Evolutionary conservation across 2,113 vertebrate species (phyloP).

Genomic region (Silurus glanis): DNA sequence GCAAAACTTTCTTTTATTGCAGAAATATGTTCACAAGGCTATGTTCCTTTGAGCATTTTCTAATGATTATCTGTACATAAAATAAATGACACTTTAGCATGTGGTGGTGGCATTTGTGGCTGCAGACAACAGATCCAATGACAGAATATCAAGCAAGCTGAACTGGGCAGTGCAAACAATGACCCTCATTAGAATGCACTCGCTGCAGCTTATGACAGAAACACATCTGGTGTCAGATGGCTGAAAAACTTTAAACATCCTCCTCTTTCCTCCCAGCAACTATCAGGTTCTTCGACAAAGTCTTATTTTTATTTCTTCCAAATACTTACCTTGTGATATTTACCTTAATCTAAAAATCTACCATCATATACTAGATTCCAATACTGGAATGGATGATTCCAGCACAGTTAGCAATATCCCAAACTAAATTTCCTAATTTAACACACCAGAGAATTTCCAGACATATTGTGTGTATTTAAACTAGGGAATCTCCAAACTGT

Average conservation of each 20-base stretch:
- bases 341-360: background rate
- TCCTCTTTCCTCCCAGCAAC: background rate
- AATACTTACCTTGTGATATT: background rate
- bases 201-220: background rate
- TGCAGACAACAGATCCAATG: background rate
- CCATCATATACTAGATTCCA: background rate
- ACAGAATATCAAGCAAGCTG: background rate
- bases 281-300: background rate
- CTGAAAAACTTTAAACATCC: background rate
- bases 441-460: background rate
- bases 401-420: background rate
- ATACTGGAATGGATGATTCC: background rate
- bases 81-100: background rate
- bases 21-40: background rate
- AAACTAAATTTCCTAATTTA: background rate
- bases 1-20: background rate
- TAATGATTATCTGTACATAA: background rate
- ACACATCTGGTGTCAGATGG: background rate
- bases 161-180: conserved; percentile 8
- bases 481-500: background rate
- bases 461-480: background rate
- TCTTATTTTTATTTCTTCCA: background rate
- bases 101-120: conserved; percentile 1
- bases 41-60: background rate
- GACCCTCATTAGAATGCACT: conserved; percentile 9